Evolutionary conservation across 2,113 vertebrate species (phyloP), one percentile per base, ranked within the genome.

Genomic region (Xyrauchen texanus): DNA sequence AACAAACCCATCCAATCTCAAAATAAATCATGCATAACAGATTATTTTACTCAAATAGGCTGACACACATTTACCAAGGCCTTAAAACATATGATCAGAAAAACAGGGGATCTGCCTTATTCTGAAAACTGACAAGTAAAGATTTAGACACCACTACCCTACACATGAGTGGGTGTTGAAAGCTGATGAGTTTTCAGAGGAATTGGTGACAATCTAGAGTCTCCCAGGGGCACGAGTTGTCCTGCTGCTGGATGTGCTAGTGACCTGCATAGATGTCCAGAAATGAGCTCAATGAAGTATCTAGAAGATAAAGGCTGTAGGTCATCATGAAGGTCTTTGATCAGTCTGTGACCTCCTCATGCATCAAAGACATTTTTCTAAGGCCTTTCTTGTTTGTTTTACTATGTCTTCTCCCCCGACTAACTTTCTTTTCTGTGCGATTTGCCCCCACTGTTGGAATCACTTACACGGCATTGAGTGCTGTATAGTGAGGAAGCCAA

Each of bases 391-490:
- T 63, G 70, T 77, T 83, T 85, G 73, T 83, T 84, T 82, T 79
- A 82, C 75, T 44, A 57, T 47, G 49, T 78, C 66, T 85, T 85
- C 68, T 83, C 60, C 61, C 49, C 83, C 76, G 90, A 88, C 87
- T 86, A 87, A 84, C 83, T 85, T 83, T 87, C 87, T 86, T 88
- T 91, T 90, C 85, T 90, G 88, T 89, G 90, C 90, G 89, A 89
- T 91, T 90, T 87, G 87, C 86, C 87, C 82, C 90, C 73, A 82
- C 93, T 90, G 92, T 92, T 92, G 88, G 93, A 93, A 86, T 93
- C 92, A 91, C 92, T 93, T 93, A 93, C 92, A 92, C 92, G 93
- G 93, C 90, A 88, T 84, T 80, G 87, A 89, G 89, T 86, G 70
- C 82, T 92, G 88, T 90, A 89, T 90, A 87, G 87, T 87, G 86